Evolutionary conservation across 2,797 vertebrate genomes (phyloP), one percentile per base, ranked within the genome.

Genomic region (Cossypha niveicapilla): DNA sequence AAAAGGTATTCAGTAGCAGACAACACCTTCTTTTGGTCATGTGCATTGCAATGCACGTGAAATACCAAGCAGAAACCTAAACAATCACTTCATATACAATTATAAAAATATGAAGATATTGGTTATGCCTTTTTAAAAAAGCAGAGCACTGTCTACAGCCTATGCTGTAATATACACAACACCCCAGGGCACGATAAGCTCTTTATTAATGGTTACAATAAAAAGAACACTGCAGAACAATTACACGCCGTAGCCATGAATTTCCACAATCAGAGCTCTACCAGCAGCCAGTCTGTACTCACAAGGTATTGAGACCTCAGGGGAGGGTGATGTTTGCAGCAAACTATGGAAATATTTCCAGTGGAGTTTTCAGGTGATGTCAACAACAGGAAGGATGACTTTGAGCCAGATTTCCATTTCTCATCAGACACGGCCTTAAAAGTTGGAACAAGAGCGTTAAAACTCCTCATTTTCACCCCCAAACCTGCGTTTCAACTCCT

Each of bases 331-430:
- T 56, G 86, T 28, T 71, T 13, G 70, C 82, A 37, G 58, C 4
- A 35, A 88, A 81, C 37, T 28, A 51, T 19, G 80, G 51, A 73
- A 90, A 53, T 78, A 30, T 87, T 73, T 70, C 23, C 92, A 37
- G 41, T 0, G 22, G 90, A 90, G 86, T 84, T 90, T 73, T 96
- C 93, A 94, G 77, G 95, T 94, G 80, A 93, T 95, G 92, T 94
- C 96, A 94, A 94, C 83, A 93, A 92, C 88, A 85, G 93, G 86
- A 86, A 92, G 63, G 88, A 67, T 73, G 83, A 86, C 74, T 93
- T 54, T 2, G 54, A 81, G 88, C 60, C 94, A 70, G 83, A 57
- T 87, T 94, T 79, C 94, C 96, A 94, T 93, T 66, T 92, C 93
- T 90, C 92, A 85, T 89, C 53, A 67, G 61, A 53, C 13, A 4